Base-by-base conservation (phyloP, 2,888 invertebrate species). In the Cheilosia urbana region DNA sequence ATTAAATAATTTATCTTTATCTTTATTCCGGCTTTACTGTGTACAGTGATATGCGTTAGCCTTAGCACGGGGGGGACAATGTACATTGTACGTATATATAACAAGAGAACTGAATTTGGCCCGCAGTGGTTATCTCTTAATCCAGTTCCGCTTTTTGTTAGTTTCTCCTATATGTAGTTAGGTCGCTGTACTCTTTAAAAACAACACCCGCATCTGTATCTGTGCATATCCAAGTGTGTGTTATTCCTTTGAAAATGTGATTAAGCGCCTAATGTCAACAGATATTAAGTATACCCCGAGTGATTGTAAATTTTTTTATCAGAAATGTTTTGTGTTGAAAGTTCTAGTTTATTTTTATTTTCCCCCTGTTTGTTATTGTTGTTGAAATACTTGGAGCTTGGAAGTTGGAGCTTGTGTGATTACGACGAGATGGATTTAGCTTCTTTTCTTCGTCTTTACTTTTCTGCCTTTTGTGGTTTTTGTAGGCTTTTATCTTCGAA, bases 1-100 rank as follows among this genome's bases (percentile, higher is more conserved):
- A 72, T 79, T 79, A 79, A 79, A 79, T 65, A 79, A 72, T 79
- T 79, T 79, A 72, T 79, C 79, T 79, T 72, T 79, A 79, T 72
- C 79, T 72, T 65, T 79, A 78, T 40, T 65, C 51, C 42, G 65
- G 40, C 53, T 45, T 77, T 53, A 42, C 58, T 63, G 21, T 15
- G 51, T 27, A 51, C 15, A 5, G 21, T 30, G 51, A 7, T 24
- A 11, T 49, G 37, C 11, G 19, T 17, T 19, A 51, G 42, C 2
- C 17, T 37, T 4, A n/a, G 37, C 7, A n/a, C 45, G 47, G 42
- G 53, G 37, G 69, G 7, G 24, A 34, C 9, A 24, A 53, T 27
- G n/a, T 53, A 62, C 49, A 37, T 21, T 19, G 21, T 9, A 21
- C n/a, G n/a, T 13, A 7, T 15, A 30, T 27, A 68, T 19, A 47